Evolutionary conservation across 1,140 invertebrate genomes (phyloP).

Genomic region (Drosophila kanapiae): DNA sequence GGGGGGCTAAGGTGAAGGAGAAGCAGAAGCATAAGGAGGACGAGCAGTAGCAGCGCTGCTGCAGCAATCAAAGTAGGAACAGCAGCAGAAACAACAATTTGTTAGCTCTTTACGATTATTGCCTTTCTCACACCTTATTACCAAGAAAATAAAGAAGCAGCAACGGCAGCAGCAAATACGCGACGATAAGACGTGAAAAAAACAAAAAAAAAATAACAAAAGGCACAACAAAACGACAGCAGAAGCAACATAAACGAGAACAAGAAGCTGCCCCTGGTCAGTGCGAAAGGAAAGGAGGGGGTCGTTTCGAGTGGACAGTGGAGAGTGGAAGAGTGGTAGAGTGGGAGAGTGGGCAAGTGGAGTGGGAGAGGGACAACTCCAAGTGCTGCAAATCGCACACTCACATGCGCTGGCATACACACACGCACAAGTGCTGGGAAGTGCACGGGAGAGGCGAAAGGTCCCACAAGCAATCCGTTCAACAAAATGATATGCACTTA

Average conservation of each 20-base stretch:
- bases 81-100: slow-evolving; percentile 75
- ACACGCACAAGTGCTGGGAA: slow-evolving; percentile 8
- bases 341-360: slow-evolving; percentile 5
- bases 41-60: slow-evolving; percentile 28
- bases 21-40: slow-evolving; percentile 1
- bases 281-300: slow-evolving; percentile 22
- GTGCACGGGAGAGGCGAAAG: slow-evolving; percentile 16
- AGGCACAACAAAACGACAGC: slow-evolving; percentile 27
- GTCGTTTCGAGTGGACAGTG: slow-evolving; percentile 25
- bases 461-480: slow-evolving; percentile 47
- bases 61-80: slow-evolving; percentile 35
- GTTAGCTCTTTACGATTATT: slow-evolving; percentile 85
- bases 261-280: slow-evolving; percentile 53
- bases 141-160: slow-evolving; percentile 80
- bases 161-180: slow-evolving; percentile 57
- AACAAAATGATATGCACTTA: slow-evolving; percentile 37
- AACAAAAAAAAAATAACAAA: slow-evolving; percentile 45
- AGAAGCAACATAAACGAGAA: slow-evolving; percentile 51
- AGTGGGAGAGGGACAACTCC: slow-evolving; percentile 25
- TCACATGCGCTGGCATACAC: slow-evolving; percentile 28
- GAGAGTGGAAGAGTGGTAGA: slow-evolving; percentile 8
- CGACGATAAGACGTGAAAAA: slow-evolving; percentile 69
- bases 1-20: neutral
- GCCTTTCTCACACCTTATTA: slow-evolving; percentile 85
- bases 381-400: slow-evolving; percentile 56